Conservation (phyloP, 2,113 vertebrate genomes). For the Chloroceryle aenea region DNA sequence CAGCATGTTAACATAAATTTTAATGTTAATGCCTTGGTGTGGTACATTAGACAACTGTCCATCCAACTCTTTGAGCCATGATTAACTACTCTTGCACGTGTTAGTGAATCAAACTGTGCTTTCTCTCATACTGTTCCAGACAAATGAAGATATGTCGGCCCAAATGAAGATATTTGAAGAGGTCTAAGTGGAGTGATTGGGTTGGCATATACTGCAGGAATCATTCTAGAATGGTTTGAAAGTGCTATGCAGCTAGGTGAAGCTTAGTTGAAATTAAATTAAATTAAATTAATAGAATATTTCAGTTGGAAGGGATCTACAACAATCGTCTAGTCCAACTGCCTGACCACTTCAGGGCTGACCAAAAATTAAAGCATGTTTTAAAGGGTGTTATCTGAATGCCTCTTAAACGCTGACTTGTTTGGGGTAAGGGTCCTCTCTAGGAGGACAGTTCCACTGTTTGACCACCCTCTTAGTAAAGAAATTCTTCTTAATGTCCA, state of each 20-base stretch:
- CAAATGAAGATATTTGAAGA: background rate
- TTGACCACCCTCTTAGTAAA: background rate
- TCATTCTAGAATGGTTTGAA: background rate
- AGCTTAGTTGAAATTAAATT: background rate
- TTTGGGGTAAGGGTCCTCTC: background rate
- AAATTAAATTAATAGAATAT: too few species aligned
- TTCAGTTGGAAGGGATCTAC: background rate
- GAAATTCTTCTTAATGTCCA: background rate
- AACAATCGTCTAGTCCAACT: background rate
- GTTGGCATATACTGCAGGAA: background rate
- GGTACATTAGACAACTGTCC: background rate
- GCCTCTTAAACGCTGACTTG: background rate
- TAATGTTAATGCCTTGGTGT: background rate
- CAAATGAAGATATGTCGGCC: background rate
- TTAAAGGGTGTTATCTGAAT: background rate
- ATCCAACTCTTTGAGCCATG: background rate
- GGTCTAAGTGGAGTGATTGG: background rate
- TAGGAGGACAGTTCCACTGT: background rate
- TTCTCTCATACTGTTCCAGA: background rate
- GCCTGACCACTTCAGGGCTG: background rate
- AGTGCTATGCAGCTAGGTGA: background rate
- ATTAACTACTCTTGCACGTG: background rate
- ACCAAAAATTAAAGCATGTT: background rate
- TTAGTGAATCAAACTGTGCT: background rate
- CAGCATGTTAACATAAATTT: background rate